phyloP scores from a whole-genome alignment of 1,140 invertebrate genomes.

The Temnothorax longispinosus region DNA sequence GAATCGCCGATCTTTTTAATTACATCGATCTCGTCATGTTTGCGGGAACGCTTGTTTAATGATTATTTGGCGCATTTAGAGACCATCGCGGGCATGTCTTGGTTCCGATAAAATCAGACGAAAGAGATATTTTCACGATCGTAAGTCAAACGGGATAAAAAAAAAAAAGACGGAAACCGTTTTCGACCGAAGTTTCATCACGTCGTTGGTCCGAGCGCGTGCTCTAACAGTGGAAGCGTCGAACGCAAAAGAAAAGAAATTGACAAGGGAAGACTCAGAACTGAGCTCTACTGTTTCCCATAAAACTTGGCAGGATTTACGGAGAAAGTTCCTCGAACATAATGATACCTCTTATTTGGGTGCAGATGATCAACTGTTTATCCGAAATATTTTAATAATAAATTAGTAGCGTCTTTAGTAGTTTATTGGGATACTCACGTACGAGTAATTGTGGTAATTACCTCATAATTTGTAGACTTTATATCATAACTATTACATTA shows the following conservation, averaged over 20 bases:
- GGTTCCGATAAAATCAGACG: not conserved
- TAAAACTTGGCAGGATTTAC: too few relatives aligned
- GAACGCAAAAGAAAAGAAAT: not conserved
- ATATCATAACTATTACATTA: too few relatives aligned
- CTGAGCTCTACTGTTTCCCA: too few relatives aligned
- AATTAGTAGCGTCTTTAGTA: too few relatives aligned
- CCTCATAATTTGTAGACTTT: too few relatives aligned
- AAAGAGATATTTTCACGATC: conserved; percentile 1
- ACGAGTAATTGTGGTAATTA: too few relatives aligned
- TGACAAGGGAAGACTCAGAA: too few relatives aligned
- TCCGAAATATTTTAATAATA: too few relatives aligned
- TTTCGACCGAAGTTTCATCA: not conserved
- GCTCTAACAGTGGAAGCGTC: not conserved
- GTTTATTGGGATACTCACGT: too few relatives aligned
- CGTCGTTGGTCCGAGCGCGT: not conserved
- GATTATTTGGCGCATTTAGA: not conserved
- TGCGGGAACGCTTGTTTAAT: not conserved
- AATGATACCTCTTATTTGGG: too few relatives aligned
- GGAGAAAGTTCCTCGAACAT: too few relatives aligned
- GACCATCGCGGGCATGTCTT: not conserved
- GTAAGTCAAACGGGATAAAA: not conserved
- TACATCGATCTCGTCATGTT: not conserved
- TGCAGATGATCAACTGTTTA: too few relatives aligned
- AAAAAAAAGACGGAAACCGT: not conserved
- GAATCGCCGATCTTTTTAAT: not conserved